Evolutionary conservation across 1,140 invertebrate genomes (phyloP).

Genomic region (Oreohelix idahoensis): DNA sequence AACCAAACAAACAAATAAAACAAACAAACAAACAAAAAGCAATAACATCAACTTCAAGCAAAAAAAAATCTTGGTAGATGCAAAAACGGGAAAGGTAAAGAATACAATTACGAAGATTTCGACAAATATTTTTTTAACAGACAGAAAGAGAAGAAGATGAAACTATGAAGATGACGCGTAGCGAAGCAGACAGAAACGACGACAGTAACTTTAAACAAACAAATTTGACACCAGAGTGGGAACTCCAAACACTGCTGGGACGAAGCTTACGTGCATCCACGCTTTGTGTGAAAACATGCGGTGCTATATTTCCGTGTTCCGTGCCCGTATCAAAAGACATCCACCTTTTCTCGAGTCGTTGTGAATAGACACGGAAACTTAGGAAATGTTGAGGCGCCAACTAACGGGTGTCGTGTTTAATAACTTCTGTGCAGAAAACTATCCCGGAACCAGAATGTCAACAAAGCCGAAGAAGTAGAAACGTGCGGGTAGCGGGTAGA

Average conservation of each 20-base stretch:
- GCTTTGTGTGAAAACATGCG: slow-evolving; percentile 9
- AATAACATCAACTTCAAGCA: too few species aligned
- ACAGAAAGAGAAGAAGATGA: neutral
- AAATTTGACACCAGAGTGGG: neutral
- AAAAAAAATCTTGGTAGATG: too few species aligned
- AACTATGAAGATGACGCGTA: neutral
- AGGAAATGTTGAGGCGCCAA: slow-evolving; percentile 1
- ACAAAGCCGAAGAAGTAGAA: neutral
- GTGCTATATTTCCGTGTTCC: slow-evolving; percentile 21
- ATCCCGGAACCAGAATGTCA: neutral
- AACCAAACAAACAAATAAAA: too few species aligned
- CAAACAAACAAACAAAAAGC: too few species aligned
- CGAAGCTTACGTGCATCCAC: neutral
- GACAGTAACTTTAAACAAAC: slow-evolving; percentile 20
- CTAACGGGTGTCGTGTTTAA: slow-evolving; percentile 9
- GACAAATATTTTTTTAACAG: neutral
- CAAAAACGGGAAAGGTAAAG: too few species aligned
- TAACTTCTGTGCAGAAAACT: neutral
- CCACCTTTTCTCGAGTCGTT: neutral
- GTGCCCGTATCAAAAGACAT: slow-evolving; percentile 10
- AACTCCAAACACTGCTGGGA: neutral
- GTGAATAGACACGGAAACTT: slow-evolving; percentile 14
- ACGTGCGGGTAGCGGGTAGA: neutral
- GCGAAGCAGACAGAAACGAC: neutral
- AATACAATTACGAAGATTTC: too few species aligned